Conservation (phyloP, 2,888 invertebrate genomes). For the Mylabris sibirica region DNA sequence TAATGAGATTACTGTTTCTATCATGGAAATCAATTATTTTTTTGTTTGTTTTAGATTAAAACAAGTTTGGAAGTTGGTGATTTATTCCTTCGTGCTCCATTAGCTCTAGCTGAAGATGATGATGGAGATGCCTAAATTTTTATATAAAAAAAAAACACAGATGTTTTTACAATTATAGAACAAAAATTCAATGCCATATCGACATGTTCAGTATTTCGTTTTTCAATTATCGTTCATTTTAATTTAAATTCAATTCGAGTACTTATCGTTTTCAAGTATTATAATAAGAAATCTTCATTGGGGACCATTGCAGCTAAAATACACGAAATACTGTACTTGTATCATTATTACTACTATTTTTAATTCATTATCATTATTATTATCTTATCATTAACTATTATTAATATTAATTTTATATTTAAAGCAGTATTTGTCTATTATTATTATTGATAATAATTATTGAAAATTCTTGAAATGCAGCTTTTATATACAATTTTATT, state of each 20-base stretch:
- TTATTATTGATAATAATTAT: slow-evolving; percentile 9
- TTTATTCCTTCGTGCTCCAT: slow-evolving; percentile 56
- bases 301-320: slow-evolving; percentile 41
- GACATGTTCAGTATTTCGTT: slow-evolving; percentile 50
- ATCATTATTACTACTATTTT: slow-evolving; percentile 29
- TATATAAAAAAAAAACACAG: no score
- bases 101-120: slow-evolving; percentile 59
- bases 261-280: slow-evolving; percentile 20
- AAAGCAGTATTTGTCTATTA: slow-evolving; percentile 31
- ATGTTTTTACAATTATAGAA: no score
- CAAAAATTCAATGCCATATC: slow-evolving; percentile 46
- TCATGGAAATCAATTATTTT: background rate
- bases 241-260: slow-evolving; percentile 5
- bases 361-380: slow-evolving; percentile 18
- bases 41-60: slow-evolving; percentile 54
- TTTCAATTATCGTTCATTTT: slow-evolving; percentile 5
- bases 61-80: slow-evolving; percentile 54
- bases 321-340: slow-evolving; percentile 46
- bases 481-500: slow-evolving; percentile 40
- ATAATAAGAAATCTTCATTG: slow-evolving; percentile 22
- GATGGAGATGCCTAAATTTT: slow-evolving; percentile 34
- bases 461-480: slow-evolving; percentile 38
- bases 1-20: background rate
- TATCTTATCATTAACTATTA: slow-evolving; percentile 23
- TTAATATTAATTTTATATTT: no score